Evolutionary conservation across 2,888 invertebrate species (phyloP), one percentile per base, ranked within the genome.

Genomic region (Trachelus tabidus): DNA sequence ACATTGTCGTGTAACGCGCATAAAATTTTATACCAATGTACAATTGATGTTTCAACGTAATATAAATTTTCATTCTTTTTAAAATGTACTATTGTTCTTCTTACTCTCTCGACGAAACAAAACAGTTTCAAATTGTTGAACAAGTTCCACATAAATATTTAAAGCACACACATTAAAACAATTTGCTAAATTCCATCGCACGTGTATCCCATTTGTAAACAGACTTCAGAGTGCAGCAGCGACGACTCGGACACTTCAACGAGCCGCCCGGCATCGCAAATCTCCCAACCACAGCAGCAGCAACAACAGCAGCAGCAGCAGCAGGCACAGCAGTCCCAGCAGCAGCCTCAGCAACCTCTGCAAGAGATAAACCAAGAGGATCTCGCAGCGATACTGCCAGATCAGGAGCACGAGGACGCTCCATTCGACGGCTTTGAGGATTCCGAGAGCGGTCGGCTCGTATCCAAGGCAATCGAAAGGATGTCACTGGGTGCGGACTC

Each of bases 311-410:
- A 94, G 92, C 83, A 74, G 6, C 81, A 83, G 11, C 74, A 83
- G 12, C 85, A 82, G 30, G 77, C 81, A 6, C 83, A 85, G 11
- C 79, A 81, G 0, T 85, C 84, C 93, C 89, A 94, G 92, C 87
- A 89, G 93, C 94, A 94, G 90, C 93, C 93, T 83, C 86, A 83
- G 33, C 87, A 86, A 40, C 87, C 88, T 11, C 81, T 89, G 77
- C 92, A 95, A 93, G 95, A 96, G 89, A 95, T 96, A 89, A 94
- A 96, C 89, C 95, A 96, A 92, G 96, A 96, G 89, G 96, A 96
- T 92, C 92, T 96, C 85, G 96, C 96, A 83, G 96, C 95, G 84
- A 94, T 96, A 90, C 92, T 96, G 89, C 96, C 96, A 79, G 96
- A 96, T 89, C 95, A 95, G 89, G 94, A 93, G 76, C 89, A 92